Evolutionary conservation across 2,113 vertebrate species (phyloP).

Genomic region (Kryptolebias marmoratus): DNA sequence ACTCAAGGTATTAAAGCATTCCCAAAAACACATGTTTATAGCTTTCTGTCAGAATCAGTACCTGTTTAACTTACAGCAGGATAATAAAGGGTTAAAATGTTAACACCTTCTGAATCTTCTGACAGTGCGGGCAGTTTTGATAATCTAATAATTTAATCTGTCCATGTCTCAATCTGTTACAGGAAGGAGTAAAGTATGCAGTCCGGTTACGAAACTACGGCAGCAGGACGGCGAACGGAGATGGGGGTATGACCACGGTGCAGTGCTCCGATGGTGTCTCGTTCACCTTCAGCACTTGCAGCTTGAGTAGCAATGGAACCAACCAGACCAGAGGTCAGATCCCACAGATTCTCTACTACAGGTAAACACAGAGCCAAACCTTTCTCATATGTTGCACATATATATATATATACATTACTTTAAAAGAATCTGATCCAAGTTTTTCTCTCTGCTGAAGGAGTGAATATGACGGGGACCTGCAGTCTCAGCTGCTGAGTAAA

Average conservation of each 20-base stretch:
- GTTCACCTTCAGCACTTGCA: constrained; percentile 96
- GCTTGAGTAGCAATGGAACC: constrained; percentile 98
- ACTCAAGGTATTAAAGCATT: constrained; percentile 85
- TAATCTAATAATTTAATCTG: not conserved
- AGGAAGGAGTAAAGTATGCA: constrained; percentile 97
- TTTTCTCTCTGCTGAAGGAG: constrained; percentile 81
- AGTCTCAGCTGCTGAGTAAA: constrained; percentile 97
- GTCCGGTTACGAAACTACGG: constrained; percentile 97
- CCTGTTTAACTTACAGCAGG: not conserved
- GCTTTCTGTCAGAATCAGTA: not conserved
- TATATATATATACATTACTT: not conserved
- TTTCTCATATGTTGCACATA: not conserved
- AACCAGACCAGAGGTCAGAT: constrained; percentile 98
- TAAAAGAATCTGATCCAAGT: not conserved
- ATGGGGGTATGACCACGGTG: constrained; percentile 97
- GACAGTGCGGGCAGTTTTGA: not conserved
- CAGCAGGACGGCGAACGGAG: constrained; percentile 97
- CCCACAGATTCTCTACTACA: constrained; percentile 97
- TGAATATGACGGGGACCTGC: constrained; percentile 96
- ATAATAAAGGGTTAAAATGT: not conserved
- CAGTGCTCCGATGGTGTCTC: constrained; percentile 95
- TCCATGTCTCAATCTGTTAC: not conserved
- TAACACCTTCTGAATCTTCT: not conserved
- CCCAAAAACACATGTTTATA: not conserved
- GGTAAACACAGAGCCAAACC: constrained; percentile 75